Conservation (phyloP, 2,113 vertebrate species). For the Eleginops maclovinus region DNA sequence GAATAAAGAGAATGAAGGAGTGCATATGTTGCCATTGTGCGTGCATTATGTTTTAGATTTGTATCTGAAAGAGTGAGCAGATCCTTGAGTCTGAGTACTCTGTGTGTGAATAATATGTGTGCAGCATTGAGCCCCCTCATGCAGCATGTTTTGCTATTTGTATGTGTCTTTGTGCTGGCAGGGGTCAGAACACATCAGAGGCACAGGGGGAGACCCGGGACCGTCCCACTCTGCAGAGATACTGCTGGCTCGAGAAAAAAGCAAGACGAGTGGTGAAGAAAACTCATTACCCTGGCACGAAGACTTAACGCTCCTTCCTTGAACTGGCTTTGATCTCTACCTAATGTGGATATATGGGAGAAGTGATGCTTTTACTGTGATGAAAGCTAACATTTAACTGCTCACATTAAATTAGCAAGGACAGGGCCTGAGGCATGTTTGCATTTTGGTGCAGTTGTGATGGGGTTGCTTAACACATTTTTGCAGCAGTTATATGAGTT, state of each 20-base stretch:
- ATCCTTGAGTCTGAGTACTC: slow-evolving; percentile 11
- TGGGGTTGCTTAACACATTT: slow-evolving; percentile 1
- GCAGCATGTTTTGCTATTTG: slow-evolving; percentile 57
- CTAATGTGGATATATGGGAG: slow-evolving; percentile 65
- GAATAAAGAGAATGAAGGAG: not conserved
- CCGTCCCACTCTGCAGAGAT: slow-evolving; percentile 51
- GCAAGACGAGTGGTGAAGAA: slow-evolving; percentile 22
- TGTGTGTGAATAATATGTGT: slow-evolving; percentile 18
- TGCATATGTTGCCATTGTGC: not conserved
- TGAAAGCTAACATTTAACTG: slow-evolving; percentile 71
- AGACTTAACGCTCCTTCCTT: slow-evolving; percentile 53
- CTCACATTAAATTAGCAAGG: slow-evolving; percentile 57
- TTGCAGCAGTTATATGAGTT: slow-evolving; percentile 14
- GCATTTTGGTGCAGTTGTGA: slow-evolving; percentile 14
- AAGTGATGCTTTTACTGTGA: slow-evolving; percentile 57
- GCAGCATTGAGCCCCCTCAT: slow-evolving; percentile 11
- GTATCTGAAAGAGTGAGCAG: slow-evolving; percentile 13
- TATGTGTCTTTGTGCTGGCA: slow-evolving; percentile 33
- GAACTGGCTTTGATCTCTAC: slow-evolving; percentile 67
- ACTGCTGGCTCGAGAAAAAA: slow-evolving; percentile 53
- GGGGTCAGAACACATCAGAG: slow-evolving; percentile 60
- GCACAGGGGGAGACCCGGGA: slow-evolving; percentile 39
- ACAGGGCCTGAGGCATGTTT: slow-evolving; percentile 40
- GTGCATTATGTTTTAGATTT: slow-evolving; percentile 21
- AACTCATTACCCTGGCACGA: slow-evolving; percentile 65